Evolutionary conservation across 2,888 invertebrate species (phyloP), one percentile per base, ranked within the genome.

Genomic region (Pristionchus exspectatus): DNA sequence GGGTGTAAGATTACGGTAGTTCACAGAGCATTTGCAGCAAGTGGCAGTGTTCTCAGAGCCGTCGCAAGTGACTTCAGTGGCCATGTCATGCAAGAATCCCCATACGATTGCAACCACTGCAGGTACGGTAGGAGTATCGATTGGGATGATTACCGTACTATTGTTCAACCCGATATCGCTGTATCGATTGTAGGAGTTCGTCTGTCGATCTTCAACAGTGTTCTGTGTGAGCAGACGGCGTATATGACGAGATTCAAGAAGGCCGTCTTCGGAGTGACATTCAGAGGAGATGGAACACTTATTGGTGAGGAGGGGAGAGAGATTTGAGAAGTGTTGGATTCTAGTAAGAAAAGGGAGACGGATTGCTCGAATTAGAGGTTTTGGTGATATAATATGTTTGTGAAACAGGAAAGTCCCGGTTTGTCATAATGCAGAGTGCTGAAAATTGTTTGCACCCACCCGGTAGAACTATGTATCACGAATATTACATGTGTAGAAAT

Each of bases 71-170:
- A 98, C 98, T 95, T 97, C 97, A 94, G 96, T 98, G 77, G 97
- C 98, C 95, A 98, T 98, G 95, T 97, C 97, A 91, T 97, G 98
- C 0, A 96, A 97, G 18, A 97, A 97, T 94, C 98, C 98, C 0
- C 96, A 97, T 96, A 97, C 97, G 95, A 97, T 98, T 96, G 98
- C 98, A 14, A 97, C 98, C 30, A 98, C 87, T 21, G 87, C 87
- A 74, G 87, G 87, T 87, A 83, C 56, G 54, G 56, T 83, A 83
- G 38, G n/a, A 50, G 2, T n/a, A 50, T 81, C 81, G 81, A 81
- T 81, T 44, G 3, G 14, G 4, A 50, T 50, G 44, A 12, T n/a
- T 66, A 66, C 66, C n/a, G n/a, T n/a, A 66, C n/a, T 66, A 9
- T 66, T n/a, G n/a, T 72, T 33, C n/a, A 5, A 33, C 16, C 30